phyloP scores from a whole-genome alignment of 2,113 vertebrate species.

The Hydrochoerus hydrochaeris region DNA sequence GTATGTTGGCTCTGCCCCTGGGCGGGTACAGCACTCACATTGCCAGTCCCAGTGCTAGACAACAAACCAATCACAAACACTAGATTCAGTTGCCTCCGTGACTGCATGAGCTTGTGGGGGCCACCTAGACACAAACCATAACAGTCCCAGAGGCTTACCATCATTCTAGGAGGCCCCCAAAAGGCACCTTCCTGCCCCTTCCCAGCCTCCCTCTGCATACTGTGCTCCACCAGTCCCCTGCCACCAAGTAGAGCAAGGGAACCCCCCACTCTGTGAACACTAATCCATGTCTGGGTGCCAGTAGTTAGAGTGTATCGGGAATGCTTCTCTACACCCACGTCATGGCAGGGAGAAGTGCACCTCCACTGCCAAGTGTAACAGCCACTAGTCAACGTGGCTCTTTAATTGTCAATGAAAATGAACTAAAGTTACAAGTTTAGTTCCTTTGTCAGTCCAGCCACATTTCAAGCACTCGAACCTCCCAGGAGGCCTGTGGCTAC shows the following conservation, averaged over 20 bases:
- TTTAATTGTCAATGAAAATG: background rate
- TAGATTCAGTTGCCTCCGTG: too few relatives aligned
- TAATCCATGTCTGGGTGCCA: background rate
- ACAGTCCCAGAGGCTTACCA: background rate
- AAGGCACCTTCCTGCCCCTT: background rate
- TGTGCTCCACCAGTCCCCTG: fast-evolving
- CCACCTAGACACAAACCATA: too few relatives aligned
- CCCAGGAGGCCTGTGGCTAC: background rate
- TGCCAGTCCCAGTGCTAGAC: too few relatives aligned
- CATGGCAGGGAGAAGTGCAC: background rate
- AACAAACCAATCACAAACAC: too few relatives aligned
- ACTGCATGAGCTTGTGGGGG: too few relatives aligned
- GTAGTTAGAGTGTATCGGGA: background rate
- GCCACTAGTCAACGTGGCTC: background rate
- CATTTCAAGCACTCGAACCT: background rate
- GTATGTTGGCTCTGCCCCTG: too few relatives aligned
- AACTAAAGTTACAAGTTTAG: background rate
- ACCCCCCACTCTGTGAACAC: background rate
- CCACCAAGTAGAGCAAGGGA: background rate
- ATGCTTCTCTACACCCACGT: background rate
- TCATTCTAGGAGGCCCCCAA: background rate
- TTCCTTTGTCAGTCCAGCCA: background rate
- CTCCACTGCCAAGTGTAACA: fast-evolving
- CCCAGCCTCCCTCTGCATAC: background rate
- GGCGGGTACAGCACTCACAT: too few relatives aligned